These are phyloP conservation scores for Nymphicus hollandicus DNA, from an alignment of 2,113 vertebrate species.

Conservation along the genomic window DNA sequence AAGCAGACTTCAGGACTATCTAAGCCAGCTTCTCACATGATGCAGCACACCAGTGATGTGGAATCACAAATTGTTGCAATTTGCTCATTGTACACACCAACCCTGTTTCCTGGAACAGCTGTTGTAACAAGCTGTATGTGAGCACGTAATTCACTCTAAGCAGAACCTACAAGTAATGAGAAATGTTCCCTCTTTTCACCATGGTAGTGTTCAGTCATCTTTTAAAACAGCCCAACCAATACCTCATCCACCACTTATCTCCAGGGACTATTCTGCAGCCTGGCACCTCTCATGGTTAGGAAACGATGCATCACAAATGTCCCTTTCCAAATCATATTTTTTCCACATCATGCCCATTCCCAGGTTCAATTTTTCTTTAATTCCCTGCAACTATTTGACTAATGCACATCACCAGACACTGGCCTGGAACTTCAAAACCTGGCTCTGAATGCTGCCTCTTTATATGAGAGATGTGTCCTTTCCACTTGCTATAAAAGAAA, in stretches of 20 bases:
- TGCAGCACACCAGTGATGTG: background rate
- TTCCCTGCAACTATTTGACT: background rate
- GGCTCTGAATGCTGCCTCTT: background rate
- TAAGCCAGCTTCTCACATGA: conserved; percentile 46
- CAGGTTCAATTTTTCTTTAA: background rate
- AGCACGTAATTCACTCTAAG: conserved; percentile 14
- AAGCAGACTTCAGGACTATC: conserved; percentile 34
- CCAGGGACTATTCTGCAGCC: background rate
- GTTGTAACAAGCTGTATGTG: background rate
- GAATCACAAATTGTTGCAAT: conserved; percentile 39
- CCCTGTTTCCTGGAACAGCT: conserved; percentile 44
- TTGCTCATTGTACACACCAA: conserved; percentile 11
- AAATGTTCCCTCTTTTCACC: background rate
- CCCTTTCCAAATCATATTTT: background rate
- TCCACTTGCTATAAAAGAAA: background rate
- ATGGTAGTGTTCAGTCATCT: background rate
- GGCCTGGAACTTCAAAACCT: background rate
- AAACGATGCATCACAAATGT: conserved; percentile 1
- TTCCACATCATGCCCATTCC: background rate
- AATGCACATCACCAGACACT: background rate
- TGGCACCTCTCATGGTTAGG: background rate
- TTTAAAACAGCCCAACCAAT: conserved; percentile 38
- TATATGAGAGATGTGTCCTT: background rate
- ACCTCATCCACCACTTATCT: background rate
- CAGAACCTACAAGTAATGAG: background rate